Conservation (phyloP, 2,113 vertebrate genomes). For the Trichomycterus rosablanca region DNA sequence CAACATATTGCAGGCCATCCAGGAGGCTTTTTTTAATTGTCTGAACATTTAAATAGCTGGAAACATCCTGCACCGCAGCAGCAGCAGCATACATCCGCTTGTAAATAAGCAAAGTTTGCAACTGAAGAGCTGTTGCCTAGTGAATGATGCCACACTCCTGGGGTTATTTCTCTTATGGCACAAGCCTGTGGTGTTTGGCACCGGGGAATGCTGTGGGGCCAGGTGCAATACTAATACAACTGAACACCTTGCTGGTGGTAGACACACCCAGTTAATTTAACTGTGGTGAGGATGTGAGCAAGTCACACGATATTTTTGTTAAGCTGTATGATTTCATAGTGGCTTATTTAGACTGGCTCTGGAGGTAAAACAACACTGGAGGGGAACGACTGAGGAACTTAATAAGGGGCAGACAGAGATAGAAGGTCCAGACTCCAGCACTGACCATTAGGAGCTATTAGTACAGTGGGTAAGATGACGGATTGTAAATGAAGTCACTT, state of each 20-base stretch:
- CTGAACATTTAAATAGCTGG: too few relatives aligned
- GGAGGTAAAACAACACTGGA: background rate
- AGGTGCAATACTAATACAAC: background rate
- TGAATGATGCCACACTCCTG: too few relatives aligned
- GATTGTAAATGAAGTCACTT: conserved; percentile 37
- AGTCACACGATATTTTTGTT: background rate
- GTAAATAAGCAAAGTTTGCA: too few relatives aligned
- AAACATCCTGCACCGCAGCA: too few relatives aligned
- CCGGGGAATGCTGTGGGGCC: too few relatives aligned
- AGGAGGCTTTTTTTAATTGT: too few relatives aligned
- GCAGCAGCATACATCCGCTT: too few relatives aligned
- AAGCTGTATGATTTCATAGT: background rate
- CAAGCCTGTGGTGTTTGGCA: too few relatives aligned
- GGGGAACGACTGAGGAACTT: too few relatives aligned
- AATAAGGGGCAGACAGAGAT: background rate
- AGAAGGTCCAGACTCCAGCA: background rate
- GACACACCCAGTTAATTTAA: conserved; percentile 29
- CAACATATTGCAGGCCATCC: too few relatives aligned
- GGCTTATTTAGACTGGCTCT: background rate
- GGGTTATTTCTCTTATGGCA: too few relatives aligned
- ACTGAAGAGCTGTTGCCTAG: too few relatives aligned
- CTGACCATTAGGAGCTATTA: background rate
- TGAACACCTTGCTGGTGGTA: background rate
- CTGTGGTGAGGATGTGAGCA: conserved; percentile 9
- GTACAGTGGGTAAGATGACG: conserved; percentile 27